Evolutionary conservation across 2,113 vertebrate genomes (phyloP), one percentile per base, ranked within the genome.

Genomic region (Callopanchax toddi): DNA sequence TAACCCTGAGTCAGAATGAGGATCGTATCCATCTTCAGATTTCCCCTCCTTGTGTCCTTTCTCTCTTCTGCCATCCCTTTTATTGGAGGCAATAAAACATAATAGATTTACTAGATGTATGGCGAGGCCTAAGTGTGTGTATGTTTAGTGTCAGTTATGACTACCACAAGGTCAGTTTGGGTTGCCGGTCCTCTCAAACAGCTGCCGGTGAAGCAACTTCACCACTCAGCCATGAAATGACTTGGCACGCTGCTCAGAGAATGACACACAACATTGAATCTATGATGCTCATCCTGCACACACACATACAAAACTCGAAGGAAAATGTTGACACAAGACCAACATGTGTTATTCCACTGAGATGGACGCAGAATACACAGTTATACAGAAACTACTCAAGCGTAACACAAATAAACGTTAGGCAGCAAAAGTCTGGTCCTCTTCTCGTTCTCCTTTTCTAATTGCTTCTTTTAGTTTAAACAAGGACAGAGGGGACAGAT

Each of bases 401-500:
- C 55, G n/a, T 25, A 34, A 12, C 8, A n/a, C 6, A 36, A 51
- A 26, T 58, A 26, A 11, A 49, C 36, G 10, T 13, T 18, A 16
- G 34, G 9, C 37, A 50, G 40, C 50, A 74, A 74, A 34, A 25
- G 10, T 32, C 10, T n/a, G n/a, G n/a, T n/a, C n/a, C n/a, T n/a
- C n/a, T n/a, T n/a, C n/a, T n/a, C n/a, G n/a, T n/a, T 64, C 48
- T 57, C 49, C 62, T 80, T 36, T 53, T 64, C 64, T 70, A 45
- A 73, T 67, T 74, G 78, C 67, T 76, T 57, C 67, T 84, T 80
- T 85, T 65, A 85, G 72, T 86, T 87, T 86, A 87, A 90, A 86
- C 80, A 77, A 77, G 86, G 82, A 88, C 81, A 78, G 83, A 81
- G 82, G 86, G 84, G 86, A 95, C 96, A 98, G 96, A 97, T 98